Percentiles rank a stretch among this genome's conserved stretches.
phyloP scores from a whole-genome alignment of 2,888 invertebrate genomes.

The Hedychridium roseum region DNA sequence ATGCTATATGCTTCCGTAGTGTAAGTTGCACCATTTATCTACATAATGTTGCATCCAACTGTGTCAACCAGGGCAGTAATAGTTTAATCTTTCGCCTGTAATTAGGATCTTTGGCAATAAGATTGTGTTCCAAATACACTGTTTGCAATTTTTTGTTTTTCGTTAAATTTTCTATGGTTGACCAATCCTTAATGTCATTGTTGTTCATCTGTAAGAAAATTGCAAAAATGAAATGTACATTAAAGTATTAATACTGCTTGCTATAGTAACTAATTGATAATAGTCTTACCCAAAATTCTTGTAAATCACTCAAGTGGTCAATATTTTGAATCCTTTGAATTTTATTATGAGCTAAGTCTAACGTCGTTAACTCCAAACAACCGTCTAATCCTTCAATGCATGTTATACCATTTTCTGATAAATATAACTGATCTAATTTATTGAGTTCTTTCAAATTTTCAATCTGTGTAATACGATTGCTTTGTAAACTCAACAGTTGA shows the following conservation, averaged over 20 bases:
- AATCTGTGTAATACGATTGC: slow-evolving; percentile 87
- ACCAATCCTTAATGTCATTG: slow-evolving; percentile 88
- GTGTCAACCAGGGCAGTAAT: slow-evolving; percentile 82
- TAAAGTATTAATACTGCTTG: not conserved
- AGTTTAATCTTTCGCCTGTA: slow-evolving; percentile 93
- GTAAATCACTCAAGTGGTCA: slow-evolving; percentile 76
- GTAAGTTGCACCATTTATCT: slow-evolving; percentile 67
- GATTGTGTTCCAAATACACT: slow-evolving; percentile 94
- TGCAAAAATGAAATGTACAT: slow-evolving; percentile 9
- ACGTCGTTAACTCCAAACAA: slow-evolving; percentile 78
- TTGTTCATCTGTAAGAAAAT: slow-evolving; percentile 80
- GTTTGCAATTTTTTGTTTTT: slow-evolving; percentile 76
- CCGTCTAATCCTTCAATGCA: slow-evolving; percentile 78
- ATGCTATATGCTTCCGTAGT: no score
- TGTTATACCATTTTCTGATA: slow-evolving; percentile 92
- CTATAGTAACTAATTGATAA: slow-evolving; percentile 7
- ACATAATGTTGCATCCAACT: slow-evolving; percentile 96
- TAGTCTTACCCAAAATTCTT: slow-evolving; percentile 90
- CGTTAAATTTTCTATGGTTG: slow-evolving; percentile 77
- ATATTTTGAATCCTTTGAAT: slow-evolving; percentile 83
- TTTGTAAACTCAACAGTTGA: slow-evolving; percentile 86
- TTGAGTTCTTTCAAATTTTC: slow-evolving; percentile 81
- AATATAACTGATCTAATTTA: slow-evolving; percentile 85
- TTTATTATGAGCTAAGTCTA: slow-evolving; percentile 91
- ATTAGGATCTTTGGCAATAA: slow-evolving; percentile 81